Conservation (phyloP, 2,113 vertebrate genomes). For the Helogale parvula region DNA sequence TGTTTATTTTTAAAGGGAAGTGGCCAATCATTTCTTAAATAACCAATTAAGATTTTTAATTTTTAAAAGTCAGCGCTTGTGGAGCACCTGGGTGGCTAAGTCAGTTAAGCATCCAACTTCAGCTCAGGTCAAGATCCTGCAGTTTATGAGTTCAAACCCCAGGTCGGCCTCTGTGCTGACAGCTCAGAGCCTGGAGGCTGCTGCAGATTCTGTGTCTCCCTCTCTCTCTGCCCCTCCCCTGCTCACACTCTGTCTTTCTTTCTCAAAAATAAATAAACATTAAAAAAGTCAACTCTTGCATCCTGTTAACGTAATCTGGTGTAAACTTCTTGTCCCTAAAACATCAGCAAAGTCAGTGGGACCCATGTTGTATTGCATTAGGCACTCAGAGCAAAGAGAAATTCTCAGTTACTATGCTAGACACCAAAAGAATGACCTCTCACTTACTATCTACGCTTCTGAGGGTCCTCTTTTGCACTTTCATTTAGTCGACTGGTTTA, state of each 20-base stretch:
- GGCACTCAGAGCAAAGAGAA: neutral
- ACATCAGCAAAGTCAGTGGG: neutral
- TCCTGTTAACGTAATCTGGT: neutral
- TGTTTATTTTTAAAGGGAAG: constrained; percentile 5
- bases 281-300: neutral
- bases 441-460: neutral
- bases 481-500: neutral
- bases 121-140: too few relatives aligned
- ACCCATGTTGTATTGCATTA: neutral
- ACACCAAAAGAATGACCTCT: neutral
- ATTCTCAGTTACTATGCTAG: neutral
- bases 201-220: too few relatives aligned
- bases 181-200: too few relatives aligned
- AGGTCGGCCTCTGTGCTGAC: too few relatives aligned
- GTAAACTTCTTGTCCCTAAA: neutral
- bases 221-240: too few relatives aligned
- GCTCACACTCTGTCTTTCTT: too few relatives aligned
- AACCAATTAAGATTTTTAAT: neutral
- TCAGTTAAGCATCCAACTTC: too few relatives aligned
- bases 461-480: neutral
- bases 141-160: too few relatives aligned
- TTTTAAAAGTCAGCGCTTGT: neutral
- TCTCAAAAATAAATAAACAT: too few relatives aligned
- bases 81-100: too few relatives aligned
- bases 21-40: neutral